Evolutionary conservation across 2,888 invertebrate genomes (phyloP), one percentile per base, ranked within the genome.

Genomic region (Julus scanicus): DNA sequence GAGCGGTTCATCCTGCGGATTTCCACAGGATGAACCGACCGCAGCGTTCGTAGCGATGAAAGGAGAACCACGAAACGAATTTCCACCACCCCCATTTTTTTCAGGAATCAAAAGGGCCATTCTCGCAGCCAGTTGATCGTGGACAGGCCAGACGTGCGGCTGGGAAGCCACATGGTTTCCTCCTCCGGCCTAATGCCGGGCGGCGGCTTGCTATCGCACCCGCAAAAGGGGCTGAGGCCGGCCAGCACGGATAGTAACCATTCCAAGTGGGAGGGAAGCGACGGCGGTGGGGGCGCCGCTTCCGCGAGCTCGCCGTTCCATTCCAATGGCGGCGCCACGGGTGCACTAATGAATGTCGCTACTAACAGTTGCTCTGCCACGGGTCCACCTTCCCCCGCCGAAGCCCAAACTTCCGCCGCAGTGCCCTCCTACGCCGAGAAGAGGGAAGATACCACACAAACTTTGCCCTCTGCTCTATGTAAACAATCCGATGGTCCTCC

Each of bases 21-120:
- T 29, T 29, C 29, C 29, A 29, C 29, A 29, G 29, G 29, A 29
- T 29, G 29, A 29, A 29, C 29, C 29, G 29, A 29, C 0, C 29
- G 29, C 29, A 0, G 29, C 29, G 29, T 29, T 29, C 29, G 29
- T 29, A 29, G 29, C 29, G 29, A 29, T 29, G 29, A 29, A 29
- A 29, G 29, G 29, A 29, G 44, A 63, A 63, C 2, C n/a, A 17
- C 63, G n/a, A n/a, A 63, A 63, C 1, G n/a, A 49, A 49, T 49
- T 8, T 29, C 11, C 15, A 53, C 53, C 57, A 39, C 39, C 86
- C 87, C 63, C 39, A 11, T 71, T 39, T 48, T 87, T 87, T 57
- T 4, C 88, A 88, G 88, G 57, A 48, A 88, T 88, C 88, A 48
- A 85, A 88, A 88, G 86, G n/a, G 85, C 53, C 88, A 88, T 40